Evolutionary conservation across 1,140 invertebrate genomes (phyloP), one percentile per base, ranked within the genome.

Genomic region (Papilio xuthus): DNA sequence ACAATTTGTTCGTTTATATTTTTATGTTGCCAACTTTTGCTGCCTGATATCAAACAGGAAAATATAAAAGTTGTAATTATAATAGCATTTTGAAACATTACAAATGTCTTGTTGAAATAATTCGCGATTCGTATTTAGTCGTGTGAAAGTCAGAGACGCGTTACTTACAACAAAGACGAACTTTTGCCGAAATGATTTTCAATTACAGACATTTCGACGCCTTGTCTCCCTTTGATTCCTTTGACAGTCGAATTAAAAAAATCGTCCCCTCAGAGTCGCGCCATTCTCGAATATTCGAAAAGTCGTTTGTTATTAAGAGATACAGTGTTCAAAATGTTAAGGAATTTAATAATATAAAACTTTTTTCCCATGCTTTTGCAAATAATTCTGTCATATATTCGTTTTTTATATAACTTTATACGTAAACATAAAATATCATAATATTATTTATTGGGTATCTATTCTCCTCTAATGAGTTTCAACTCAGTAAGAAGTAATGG

Each of bases 201-300:
- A 81, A 81, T 81, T 81, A 81, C 72, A 26, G 73, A 81, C 73
- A 77, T 78, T 81, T 81, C 77, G 76, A 78, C 77, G 77, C 71
- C 77, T 71, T n/a, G 77, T 78, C 80, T 67, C 56, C 50, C 72
- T 78, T 78, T 81, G 80, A 76, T 78, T 78, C 77, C 70, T 81
- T 78, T 78, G 77, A 76, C 74, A 53, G 41, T 13, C 44, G 75
- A 81, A 81, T 81, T 81, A 72, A 81, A 81, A 81, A 81, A 81
- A 73, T 71, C 63, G 71, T 60, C 63, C 44, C 71, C 41, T 50
- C n/a, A 2, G 26, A 18, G 15, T 53, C 28, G 72, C 72, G 41
- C 71, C 44, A 28, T 18, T 53, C 47, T 28, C 23, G 72, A 74
- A 74, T 50, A 32, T 74, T 74, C 72, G 26, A 4, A 37, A 41